Conservation (phyloP, 1,140 invertebrate species). For the Lanistes nyassanus region DNA sequence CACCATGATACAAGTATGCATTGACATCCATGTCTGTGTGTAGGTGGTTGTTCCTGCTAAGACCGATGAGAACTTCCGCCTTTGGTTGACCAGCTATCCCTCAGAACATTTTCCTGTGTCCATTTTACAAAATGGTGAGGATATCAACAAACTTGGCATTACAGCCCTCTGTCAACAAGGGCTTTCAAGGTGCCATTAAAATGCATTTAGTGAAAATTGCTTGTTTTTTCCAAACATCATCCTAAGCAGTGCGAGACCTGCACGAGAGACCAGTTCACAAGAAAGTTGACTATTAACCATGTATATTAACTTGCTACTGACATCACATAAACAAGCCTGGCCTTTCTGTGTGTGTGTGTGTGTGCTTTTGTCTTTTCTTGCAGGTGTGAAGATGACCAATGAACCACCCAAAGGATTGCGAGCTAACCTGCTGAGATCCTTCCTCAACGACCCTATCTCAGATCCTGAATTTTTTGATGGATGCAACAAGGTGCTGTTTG, state of each 20-base stretch:
- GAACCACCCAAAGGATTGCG: slow-evolving; percentile 67
- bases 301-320: too few relatives aligned
- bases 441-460: slow-evolving; percentile 67
- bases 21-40: neutral
- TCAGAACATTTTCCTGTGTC: slow-evolving; percentile 66
- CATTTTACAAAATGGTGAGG: slow-evolving; percentile 67
- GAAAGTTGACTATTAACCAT: too few relatives aligned
- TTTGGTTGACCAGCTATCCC: slow-evolving; percentile 68
- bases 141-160: neutral
- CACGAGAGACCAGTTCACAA: too few relatives aligned
- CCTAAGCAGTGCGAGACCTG: too few relatives aligned
- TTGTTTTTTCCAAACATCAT: neutral
- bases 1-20: too few relatives aligned
- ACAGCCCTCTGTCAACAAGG: too few relatives aligned
- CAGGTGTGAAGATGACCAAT: slow-evolving; percentile 69
- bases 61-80: slow-evolving; percentile 63
- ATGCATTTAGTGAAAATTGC: neutral
- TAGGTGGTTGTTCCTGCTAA: slow-evolving; percentile 41
- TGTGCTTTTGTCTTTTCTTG: neutral
- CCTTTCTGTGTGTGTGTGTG: slow-evolving; percentile 1
- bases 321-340: too few relatives aligned
- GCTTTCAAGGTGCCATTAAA: neutral
- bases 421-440: slow-evolving; percentile 65
- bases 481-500: slow-evolving; percentile 58
- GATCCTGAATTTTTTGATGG: slow-evolving; percentile 62